Evolutionary conservation across 2,888 invertebrate genomes (phyloP).

Genomic region (Dolichomitus sp.): DNA sequence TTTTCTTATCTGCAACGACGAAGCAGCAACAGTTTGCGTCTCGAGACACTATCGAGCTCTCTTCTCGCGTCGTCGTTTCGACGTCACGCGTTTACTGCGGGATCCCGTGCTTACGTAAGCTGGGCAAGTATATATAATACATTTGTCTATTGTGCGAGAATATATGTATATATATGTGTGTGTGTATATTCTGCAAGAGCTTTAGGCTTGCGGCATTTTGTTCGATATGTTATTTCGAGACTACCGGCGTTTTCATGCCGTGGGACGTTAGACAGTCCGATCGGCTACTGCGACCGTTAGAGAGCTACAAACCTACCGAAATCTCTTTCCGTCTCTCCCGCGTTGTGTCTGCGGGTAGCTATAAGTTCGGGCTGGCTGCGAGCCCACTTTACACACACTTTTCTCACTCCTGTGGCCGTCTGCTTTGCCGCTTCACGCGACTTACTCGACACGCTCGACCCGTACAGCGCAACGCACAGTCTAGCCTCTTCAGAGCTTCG

Average conservation of each 20-base stretch:
- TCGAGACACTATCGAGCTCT: not conserved
- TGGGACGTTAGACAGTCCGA: constrained; percentile 11
- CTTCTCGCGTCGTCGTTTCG: not conserved
- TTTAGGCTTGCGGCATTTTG: constrained; percentile 10
- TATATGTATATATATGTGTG: constrained; percentile 19
- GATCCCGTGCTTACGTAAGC: constrained; percentile 30
- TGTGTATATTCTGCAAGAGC: constrained; percentile 9
- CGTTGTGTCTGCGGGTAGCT: not conserved
- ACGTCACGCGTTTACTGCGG: constrained; percentile 36
- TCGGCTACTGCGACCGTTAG: constrained; percentile 19
- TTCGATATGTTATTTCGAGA: constrained; percentile 2
- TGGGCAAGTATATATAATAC: not conserved
- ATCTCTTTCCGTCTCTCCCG: not conserved
- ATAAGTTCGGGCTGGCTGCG: constrained; percentile 13
- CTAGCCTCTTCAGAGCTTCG: not conserved
- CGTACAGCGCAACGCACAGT: not conserved
- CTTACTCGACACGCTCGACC: constrained; percentile 18
- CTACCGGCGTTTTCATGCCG: not conserved
- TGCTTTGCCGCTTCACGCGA: not conserved
- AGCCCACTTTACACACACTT: not conserved
- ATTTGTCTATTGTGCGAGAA: not conserved
- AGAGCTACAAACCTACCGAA: not conserved
- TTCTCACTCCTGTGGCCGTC: not conserved
- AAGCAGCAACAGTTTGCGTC: constrained; percentile 42
- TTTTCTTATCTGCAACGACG: constrained; percentile 17